A percentile compares a stretch with the other conserved stretches of the same genome.
Conservation (phyloP, 2,888 invertebrate species). For the Heteromurus nitidus region DNA sequence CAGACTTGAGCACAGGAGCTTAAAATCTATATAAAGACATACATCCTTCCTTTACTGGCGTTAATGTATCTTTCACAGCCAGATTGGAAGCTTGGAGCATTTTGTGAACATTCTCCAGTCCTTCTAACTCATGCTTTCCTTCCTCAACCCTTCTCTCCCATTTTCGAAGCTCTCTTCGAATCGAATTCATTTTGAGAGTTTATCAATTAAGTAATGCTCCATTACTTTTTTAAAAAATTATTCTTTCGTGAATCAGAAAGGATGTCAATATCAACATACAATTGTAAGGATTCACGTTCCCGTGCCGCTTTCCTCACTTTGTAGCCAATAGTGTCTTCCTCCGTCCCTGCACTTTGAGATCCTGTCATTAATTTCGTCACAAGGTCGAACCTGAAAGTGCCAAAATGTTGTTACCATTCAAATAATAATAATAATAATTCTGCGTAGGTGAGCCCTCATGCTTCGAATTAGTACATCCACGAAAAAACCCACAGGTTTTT, state of each 20-base stretch:
- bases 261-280: too few species aligned
- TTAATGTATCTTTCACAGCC: slow-evolving; percentile 52
- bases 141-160: slow-evolving; percentile 56
- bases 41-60: slow-evolving; percentile 59
- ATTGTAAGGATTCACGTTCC: slow-evolving; percentile 59
- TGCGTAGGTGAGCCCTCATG: too few species aligned
- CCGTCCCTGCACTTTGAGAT: slow-evolving; percentile 36
- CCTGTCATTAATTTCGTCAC: slow-evolving; percentile 54
- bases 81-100: slow-evolving; percentile 51
- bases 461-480: too few species aligned
- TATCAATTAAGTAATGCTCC: too few species aligned
- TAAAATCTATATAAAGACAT: too few species aligned
- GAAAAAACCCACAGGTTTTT: too few species aligned
- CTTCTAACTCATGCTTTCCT: slow-evolving; percentile 54
- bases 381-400: slow-evolving; percentile 36
- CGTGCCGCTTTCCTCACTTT: slow-evolving; percentile 55
- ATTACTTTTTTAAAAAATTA: too few species aligned
- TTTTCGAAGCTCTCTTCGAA: slow-evolving; percentile 57
- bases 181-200: too few species aligned
- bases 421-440: too few species aligned
- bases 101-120: slow-evolving; percentile 52
- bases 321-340: slow-evolving; percentile 45
- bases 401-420: too few species aligned
- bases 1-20: too few species aligned
- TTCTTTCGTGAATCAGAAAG: too few species aligned